These are phyloP conservation scores for Tragopan temminckii DNA, from an alignment of 2,797 vertebrate genomes.

Conservation along the genomic window DNA sequence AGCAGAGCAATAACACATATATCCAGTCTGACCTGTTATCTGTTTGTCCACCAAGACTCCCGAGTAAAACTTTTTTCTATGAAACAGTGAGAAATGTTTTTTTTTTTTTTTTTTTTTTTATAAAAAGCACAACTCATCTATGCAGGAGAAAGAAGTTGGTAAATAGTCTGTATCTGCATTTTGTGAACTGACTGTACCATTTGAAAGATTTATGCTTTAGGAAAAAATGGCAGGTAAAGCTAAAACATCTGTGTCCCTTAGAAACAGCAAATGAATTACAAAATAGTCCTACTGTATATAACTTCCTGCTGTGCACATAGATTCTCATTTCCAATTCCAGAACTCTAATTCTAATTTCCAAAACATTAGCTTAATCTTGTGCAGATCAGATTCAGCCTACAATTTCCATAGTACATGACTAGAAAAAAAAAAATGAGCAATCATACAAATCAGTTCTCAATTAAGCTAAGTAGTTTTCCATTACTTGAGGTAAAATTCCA, in stretches of 20 bases:
- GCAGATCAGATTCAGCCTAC: neutral
- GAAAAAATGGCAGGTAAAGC: neutral
- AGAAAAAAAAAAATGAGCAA: neutral
- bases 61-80: neutral
- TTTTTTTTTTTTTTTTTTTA: neutral
- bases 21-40: neutral
- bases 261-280: neutral
- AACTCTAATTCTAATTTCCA: neutral
- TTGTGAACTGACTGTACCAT: neutral
- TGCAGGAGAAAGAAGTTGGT: neutral
- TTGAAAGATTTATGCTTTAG: neutral
- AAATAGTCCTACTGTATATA: neutral
- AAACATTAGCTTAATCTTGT: conserved; percentile 19
- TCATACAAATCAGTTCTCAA: neutral
- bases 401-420: neutral
- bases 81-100: neutral
- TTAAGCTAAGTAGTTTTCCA: neutral
- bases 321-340: conserved; percentile 2
- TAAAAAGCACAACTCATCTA: neutral
- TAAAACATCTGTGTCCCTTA: neutral
- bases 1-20: neutral
- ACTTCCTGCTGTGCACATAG: neutral
- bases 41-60: neutral
- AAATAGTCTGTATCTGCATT: neutral
- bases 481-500: neutral